Base-by-base conservation (phyloP, 2,113 vertebrate genomes). In the Scomber colias region DNA sequence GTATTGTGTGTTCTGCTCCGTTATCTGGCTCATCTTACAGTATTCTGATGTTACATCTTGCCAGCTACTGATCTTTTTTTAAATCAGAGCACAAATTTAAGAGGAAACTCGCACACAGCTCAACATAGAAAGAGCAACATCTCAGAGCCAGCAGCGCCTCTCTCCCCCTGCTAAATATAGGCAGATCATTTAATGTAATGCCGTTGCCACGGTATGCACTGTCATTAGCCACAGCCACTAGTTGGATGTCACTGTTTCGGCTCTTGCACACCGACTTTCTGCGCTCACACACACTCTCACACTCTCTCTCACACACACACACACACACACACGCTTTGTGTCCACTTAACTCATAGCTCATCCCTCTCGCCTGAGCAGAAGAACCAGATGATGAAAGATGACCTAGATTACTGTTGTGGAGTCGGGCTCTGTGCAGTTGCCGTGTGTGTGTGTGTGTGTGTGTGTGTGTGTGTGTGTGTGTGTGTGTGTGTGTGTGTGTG, bases 341-440 rank as follows among this genome's bases (percentile, higher is more conserved):
- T 85, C 86, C 85, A 86, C 84, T 90, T 87, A 87, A 87, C 59
- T 63, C 71, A 2, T n/a, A 79, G 78, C 87, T 85, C 81, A 72
- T 89, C 79, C 71, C 70, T 85, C 7, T 70, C 14, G 86, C 63
- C 59, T n/a, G 68, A 83, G 84, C 74, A 54, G 74, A 30, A 86
- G 66, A 71, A 81, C 56, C 74, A 82, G 82, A 92, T 88, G 89
- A 93, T 91, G 82, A 89, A 90, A 89, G 86, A 86, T 92, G 92
- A 92, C 92, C 93, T 83, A 91, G 90, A 93, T 94, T 90, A 89
- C 80, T 77, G 89, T 88, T 78, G 86, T 77, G 71, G 72, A 79
- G 74, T 71, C 61, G 44, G 79, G 77, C 65, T 77, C 59, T 68
- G 73, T 80, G 83, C 66, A 84, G 79, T 78, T 54, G 50, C 30